A percentile compares a stretch with the other conserved stretches of the same genome.
Conservation (phyloP, 2,888 invertebrate genomes). For the Crocallis elinguaria region DNA sequence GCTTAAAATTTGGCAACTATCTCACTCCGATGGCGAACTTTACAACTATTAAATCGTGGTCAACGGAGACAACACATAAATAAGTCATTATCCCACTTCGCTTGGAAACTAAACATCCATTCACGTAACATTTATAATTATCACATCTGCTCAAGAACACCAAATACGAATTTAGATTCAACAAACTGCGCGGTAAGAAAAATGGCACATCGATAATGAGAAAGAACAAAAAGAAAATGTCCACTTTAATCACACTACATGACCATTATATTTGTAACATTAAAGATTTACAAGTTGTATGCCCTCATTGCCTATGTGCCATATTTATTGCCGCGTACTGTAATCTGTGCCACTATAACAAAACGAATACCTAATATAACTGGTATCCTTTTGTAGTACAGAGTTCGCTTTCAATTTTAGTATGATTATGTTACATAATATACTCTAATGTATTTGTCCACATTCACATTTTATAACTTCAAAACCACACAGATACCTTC, state of each 20-base stretch:
- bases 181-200: slow-evolving; percentile 1
- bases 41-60: slow-evolving; percentile 27
- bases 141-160: not conserved
- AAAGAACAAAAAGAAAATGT: not conserved
- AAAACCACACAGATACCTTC: slow-evolving; percentile 45
- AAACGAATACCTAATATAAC: not conserved
- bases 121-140: slow-evolving; percentile 5
- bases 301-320: not conserved
- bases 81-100: slow-evolving; percentile 1
- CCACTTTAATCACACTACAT: too few relatives aligned
- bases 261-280: too few relatives aligned
- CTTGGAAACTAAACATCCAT: not conserved
- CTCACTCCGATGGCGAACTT: slow-evolving; percentile 42
- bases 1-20: slow-evolving; percentile 68
- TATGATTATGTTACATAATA: too few relatives aligned
- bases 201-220: not conserved
- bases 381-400: slow-evolving; percentile 2
- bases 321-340: slow-evolving; percentile 1
- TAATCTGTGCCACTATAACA: not conserved
- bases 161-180: not conserved
- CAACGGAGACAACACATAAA: slow-evolving; percentile 35
- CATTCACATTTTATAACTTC: slow-evolving; percentile 28
- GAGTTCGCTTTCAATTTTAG: slow-evolving; percentile 4
- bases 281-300: not conserved
- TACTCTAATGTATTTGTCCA: not conserved